A percentile compares a stretch with the other conserved stretches of the same genome.
Evolutionary conservation across 1,140 invertebrate genomes (phyloP).

Genomic region (Drosophila lowei): DNA sequence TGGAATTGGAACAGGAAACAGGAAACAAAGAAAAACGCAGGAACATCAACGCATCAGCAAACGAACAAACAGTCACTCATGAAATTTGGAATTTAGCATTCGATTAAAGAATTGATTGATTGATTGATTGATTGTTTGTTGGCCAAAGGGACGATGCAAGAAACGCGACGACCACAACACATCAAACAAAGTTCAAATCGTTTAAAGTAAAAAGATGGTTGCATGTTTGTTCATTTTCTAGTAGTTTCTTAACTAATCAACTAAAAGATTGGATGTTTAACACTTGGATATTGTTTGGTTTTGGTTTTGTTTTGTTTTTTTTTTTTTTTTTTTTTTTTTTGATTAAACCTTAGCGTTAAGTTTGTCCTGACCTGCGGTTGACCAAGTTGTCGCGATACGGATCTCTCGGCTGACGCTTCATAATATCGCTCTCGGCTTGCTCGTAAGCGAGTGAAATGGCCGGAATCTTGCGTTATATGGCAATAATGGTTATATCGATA

Average conservation of each 20-base stretch:
- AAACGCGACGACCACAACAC: constrained; percentile 67
- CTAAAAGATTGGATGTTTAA: constrained; percentile 63
- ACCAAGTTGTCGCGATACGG: constrained; percentile 97
- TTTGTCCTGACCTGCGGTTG: constrained; percentile 93
- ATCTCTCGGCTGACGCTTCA: constrained; percentile 99
- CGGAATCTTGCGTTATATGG: constrained; percentile 90
- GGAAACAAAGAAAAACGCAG: constrained; percentile 54
- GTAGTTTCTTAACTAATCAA: constrained; percentile 72
- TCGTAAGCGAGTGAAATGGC: constrained; percentile 99
- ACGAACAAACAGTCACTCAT: constrained; percentile 65
- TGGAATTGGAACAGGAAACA: constrained; percentile 10
- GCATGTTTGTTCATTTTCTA: constrained; percentile 81
- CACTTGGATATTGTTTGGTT: constrained; percentile 54
- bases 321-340: constrained; percentile 39
- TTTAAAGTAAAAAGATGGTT: constrained; percentile 62
- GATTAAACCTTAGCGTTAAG: constrained; percentile 62
- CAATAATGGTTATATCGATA: constrained; percentile 56
- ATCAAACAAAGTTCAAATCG: constrained; percentile 68
- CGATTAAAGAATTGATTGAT: constrained; percentile 13
- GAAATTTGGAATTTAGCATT: constrained; percentile 35
- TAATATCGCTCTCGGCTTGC: constrained; percentile 99
- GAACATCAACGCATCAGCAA: constrained; percentile 63
- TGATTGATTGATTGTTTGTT: constrained; percentile 71
- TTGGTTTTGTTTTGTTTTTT: constrained; percentile 45
- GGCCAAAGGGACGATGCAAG: constrained; percentile 45